Conservation (phyloP, 2,113 vertebrate species). For the Sciurus niger region DNA sequence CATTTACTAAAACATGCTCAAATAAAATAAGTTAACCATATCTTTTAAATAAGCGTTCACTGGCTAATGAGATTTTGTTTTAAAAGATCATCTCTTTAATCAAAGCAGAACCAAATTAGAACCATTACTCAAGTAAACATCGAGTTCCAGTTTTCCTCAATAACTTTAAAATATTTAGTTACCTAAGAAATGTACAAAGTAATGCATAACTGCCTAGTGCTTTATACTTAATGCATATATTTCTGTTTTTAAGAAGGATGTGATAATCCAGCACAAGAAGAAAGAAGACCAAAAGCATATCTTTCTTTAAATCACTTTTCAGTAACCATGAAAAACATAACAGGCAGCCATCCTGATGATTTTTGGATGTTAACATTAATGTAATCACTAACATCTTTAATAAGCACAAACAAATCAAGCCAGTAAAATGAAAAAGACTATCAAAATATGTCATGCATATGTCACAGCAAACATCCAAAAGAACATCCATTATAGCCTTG, state of each 20-base stretch:
- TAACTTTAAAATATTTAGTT: neutral
- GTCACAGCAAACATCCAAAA: conserved; percentile 83
- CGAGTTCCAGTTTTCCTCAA: neutral
- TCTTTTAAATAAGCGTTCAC: conserved; percentile 67
- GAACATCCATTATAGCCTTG: conserved; percentile 84
- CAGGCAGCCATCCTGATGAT: neutral
- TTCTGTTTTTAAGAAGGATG: conserved; percentile 51
- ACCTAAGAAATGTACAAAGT: conserved; percentile 6
- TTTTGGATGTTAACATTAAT: conserved; percentile 32
- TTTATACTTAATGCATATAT: neutral
- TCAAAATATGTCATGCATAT: conserved; percentile 78
- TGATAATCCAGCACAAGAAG: conserved; percentile 6
- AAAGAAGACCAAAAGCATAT: neutral
- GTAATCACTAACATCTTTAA: conserved; percentile 43
- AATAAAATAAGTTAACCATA: conserved; percentile 54
- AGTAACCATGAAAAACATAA: neutral
- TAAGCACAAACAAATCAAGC: conserved; percentile 76
- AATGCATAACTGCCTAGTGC: neutral
- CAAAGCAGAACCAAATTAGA: conserved; percentile 10
- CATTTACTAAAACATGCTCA: conserved; percentile 57
- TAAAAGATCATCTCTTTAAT: conserved; percentile 54
- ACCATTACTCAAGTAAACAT: conserved; percentile 20
- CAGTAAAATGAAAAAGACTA: conserved; percentile 73
- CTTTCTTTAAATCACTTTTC: neutral
- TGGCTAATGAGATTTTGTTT: neutral